Percentiles rank a stretch among this genome's conserved stretches.
These are phyloP conservation scores for fruit fly (Drosophila melanogaster) DNA, from an alignment of 1,140 invertebrate genomes.

Conservation along the genomic window DNA sequence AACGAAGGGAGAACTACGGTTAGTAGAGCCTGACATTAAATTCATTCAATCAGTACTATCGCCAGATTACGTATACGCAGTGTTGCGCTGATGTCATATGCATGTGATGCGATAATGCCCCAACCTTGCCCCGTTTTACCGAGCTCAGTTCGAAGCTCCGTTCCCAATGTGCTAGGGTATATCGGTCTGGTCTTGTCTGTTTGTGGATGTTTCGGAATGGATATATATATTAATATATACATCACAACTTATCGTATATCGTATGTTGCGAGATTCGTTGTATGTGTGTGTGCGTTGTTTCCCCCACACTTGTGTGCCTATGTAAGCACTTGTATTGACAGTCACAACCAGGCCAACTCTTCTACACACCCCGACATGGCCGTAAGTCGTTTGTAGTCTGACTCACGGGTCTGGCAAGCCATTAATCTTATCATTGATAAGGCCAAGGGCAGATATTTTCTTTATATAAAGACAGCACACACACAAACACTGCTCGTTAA, in stretches of 20 bases:
- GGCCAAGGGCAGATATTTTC: constrained; percentile 67
- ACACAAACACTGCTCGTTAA: constrained; percentile 1
- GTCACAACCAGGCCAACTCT: constrained; percentile 40
- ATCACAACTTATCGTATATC: background rate
- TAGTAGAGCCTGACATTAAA: constrained; percentile 13
- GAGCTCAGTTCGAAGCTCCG: constrained; percentile 48
- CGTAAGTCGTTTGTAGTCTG: constrained; percentile 28
- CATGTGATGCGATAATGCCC: constrained; percentile 78
- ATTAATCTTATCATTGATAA: constrained; percentile 83
- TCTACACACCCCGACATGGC: constrained; percentile 11
- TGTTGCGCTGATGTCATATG: constrained; percentile 75
- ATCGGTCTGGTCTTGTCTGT: background rate
- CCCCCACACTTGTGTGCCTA: constrained; percentile 5
- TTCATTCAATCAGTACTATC: constrained; percentile 47
- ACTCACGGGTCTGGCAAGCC: constrained; percentile 53
- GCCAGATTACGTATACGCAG: constrained; percentile 59
- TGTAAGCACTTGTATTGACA: constrained; percentile 14
- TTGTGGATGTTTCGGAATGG: constrained; percentile 28
- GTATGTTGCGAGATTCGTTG: constrained; percentile 16
- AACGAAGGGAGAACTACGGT: constrained; percentile 18
- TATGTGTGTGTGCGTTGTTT: background rate
- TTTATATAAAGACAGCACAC: constrained; percentile 13
- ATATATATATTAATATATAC: constrained; percentile 9
- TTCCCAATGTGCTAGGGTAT: constrained; percentile 27
- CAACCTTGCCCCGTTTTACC: constrained; percentile 72